Conservation (phyloP, 2,797 vertebrate genomes). For the Vespertilio murinus region DNA sequence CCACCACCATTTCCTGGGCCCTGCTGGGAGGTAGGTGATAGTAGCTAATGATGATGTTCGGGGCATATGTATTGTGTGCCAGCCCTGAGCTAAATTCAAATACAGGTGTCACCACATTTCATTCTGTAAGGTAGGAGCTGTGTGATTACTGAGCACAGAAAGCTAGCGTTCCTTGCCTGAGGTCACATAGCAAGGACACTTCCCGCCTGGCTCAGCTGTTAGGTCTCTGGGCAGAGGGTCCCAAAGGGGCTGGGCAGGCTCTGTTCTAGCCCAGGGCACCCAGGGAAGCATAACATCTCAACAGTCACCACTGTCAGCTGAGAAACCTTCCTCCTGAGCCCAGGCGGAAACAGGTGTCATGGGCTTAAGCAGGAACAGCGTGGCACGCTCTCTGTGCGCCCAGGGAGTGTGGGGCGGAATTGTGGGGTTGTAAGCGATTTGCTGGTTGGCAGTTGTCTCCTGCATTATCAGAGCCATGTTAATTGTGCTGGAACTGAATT, state of each 20-base stretch:
- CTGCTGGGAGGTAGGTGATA: too few species aligned
- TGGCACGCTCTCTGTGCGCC: conserved; percentile 84
- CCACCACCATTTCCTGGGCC: not conserved
- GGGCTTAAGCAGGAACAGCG: rapidly evolving
- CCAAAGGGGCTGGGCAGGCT: not conserved
- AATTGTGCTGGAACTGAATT: conserved; percentile 99
- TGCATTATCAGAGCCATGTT: conserved; percentile 94
- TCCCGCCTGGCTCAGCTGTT: not conserved
- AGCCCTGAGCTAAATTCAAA: not conserved
- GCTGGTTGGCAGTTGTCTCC: conserved; percentile 92
- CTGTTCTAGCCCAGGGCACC: not conserved
- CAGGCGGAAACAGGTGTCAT: not conserved
- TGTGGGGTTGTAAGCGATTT: conserved; percentile 94
- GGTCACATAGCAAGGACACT: not conserved
- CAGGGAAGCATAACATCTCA: not conserved
- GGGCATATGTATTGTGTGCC: too few species aligned
- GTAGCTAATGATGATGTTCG: not conserved
- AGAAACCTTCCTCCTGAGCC: not conserved
- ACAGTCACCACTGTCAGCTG: rapidly evolving
- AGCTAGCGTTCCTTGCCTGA: not conserved
- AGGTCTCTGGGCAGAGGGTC: not conserved
- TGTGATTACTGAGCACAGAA: not conserved
- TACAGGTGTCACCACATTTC: rapidly evolving
- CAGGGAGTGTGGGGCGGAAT: conserved; percentile 91
- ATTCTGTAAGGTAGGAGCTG: not conserved